Evolutionary conservation across 2,888 invertebrate genomes (phyloP).

Genomic region (Scotopteryx bipunctaria): DNA sequence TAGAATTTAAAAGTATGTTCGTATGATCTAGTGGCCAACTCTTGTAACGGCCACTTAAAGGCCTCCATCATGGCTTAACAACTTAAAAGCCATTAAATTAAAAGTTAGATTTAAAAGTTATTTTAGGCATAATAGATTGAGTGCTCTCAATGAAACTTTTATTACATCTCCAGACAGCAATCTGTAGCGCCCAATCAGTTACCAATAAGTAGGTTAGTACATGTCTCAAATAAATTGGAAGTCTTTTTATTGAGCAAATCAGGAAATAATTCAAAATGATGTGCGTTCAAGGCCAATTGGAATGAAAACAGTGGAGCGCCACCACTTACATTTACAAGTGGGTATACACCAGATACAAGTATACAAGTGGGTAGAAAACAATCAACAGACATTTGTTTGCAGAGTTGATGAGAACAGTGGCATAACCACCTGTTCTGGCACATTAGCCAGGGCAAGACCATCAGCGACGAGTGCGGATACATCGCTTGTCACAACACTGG

Average conservation of each 20-base stretch:
- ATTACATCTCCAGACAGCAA: constrained; percentile 9
- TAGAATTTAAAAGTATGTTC: background rate
- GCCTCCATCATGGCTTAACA: too few relatives aligned
- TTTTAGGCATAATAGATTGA: constrained; percentile 4
- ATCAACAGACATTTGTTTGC: too few relatives aligned
- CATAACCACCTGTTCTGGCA: constrained; percentile 26
- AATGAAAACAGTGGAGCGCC: constrained; percentile 13
- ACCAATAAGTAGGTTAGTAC: background rate
- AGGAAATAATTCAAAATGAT: constrained; percentile 30
- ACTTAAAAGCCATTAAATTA: too few relatives aligned
- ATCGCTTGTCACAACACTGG: constrained; percentile 46
- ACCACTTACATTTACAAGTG: constrained; percentile 21
- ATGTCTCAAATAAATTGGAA: constrained; percentile 24
- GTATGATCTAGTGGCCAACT: too few relatives aligned
- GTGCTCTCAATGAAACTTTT: constrained; percentile 1
- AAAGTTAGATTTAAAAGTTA: too few relatives aligned
- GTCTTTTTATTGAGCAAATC: constrained; percentile 26
- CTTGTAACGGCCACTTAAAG: too few relatives aligned
- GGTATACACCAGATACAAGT: too few relatives aligned
- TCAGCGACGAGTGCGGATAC: constrained; percentile 33
- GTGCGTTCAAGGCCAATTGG: constrained; percentile 22
- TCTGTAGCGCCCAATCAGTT: background rate
- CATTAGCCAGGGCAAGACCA: constrained; percentile 17
- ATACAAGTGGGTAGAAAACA: too few relatives aligned
- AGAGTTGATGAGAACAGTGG: constrained; percentile 15